Evolutionary conservation across 2,888 invertebrate species (phyloP).

Genomic region (Seladonia tumulorum): DNA sequence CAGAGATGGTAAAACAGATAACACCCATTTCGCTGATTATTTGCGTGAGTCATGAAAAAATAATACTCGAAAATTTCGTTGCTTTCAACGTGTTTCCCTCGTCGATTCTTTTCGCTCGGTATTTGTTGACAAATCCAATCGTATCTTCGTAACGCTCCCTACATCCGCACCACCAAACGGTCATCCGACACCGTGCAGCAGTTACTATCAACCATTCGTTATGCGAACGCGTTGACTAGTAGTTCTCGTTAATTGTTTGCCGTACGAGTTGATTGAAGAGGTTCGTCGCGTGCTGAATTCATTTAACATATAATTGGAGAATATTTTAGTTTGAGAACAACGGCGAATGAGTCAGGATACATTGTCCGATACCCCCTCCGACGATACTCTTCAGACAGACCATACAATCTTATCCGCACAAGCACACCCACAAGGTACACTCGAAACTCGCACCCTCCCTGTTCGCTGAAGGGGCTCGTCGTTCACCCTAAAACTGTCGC

Average conservation of each 20-base stretch:
- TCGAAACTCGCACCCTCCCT: conserved; percentile 4
- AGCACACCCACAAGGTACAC: background rate
- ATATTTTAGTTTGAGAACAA: background rate
- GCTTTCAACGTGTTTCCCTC: background rate
- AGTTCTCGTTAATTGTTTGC: background rate
- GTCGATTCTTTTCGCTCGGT: background rate
- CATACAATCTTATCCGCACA: background rate
- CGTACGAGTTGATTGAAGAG: background rate
- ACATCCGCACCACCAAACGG: background rate
- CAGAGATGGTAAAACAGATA: background rate
- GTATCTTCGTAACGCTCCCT: background rate
- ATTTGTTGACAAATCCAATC: background rate
- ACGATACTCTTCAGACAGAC: background rate
- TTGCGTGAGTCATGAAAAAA: background rate
- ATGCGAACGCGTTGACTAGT: background rate
- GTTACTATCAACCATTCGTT: background rate
- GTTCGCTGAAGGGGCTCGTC: background rate
- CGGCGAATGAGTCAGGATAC: background rate
- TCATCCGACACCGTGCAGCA: background rate
- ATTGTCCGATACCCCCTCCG: background rate
- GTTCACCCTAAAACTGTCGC: background rate
- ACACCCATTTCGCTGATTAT: background rate
- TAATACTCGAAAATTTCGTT: background rate
- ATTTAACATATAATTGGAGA: background rate
- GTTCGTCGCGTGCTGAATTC: background rate